Evolutionary conservation across 2,888 invertebrate species (phyloP).

Genomic region (Leucozona laternaria): DNA sequence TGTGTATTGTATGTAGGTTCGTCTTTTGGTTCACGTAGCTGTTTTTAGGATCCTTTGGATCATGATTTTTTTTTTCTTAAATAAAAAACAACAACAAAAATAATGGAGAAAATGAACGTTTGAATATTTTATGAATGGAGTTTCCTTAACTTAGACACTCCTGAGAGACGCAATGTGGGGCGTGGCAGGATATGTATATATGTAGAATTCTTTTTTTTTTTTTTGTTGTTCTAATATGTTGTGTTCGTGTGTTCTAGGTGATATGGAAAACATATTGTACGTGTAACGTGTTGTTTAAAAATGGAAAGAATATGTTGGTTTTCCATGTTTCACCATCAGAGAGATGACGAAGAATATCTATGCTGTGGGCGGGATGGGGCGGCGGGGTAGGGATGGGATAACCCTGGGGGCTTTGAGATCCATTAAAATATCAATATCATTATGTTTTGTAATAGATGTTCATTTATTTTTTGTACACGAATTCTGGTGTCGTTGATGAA

Average conservation of each 20-base stretch:
- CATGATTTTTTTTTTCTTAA: conserved; percentile 14
- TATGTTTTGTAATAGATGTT: conserved; percentile 43
- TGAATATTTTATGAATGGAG: conserved; percentile 71
- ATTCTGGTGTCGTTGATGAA: background rate
- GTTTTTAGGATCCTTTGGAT: conserved; percentile 7
- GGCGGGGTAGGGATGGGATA: conserved; percentile 9
- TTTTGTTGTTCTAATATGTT: background rate
- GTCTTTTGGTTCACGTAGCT: conserved; percentile 19
- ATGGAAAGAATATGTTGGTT: background rate
- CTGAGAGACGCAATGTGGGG: conserved; percentile 34
- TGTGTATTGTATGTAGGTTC: too few species aligned
- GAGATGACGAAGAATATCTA: background rate
- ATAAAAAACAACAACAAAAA: conserved; percentile 15
- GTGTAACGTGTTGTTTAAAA: conserved; percentile 65
- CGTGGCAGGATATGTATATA: background rate
- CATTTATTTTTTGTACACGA: background rate
- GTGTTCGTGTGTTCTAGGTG: conserved; percentile 32
- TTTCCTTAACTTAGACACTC: conserved; percentile 50
- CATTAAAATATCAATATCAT: conserved; percentile 69
- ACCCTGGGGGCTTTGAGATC: conserved; percentile 30
- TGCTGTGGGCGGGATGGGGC: background rate
- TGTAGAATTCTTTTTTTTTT: conserved; percentile 19
- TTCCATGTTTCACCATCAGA: conserved; percentile 9
- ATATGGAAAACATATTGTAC: conserved; percentile 59
- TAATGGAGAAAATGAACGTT: conserved; percentile 53